Base-by-base conservation (phyloP, 2,888 invertebrate genomes). In the Zaprionus bogoriensis region DNA sequence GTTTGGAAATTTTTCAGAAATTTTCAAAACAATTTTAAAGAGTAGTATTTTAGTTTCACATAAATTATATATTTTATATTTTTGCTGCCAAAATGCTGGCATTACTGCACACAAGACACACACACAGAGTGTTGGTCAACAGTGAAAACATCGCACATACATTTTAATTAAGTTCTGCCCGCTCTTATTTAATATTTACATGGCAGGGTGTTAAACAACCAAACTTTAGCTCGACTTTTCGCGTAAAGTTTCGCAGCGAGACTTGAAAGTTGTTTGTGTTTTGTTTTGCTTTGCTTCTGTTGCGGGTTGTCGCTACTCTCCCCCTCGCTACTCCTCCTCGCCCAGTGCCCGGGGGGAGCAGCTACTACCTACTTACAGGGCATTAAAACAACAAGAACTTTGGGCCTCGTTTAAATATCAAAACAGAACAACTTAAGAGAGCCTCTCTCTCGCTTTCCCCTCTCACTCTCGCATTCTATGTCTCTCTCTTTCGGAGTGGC, bases 101-200 rank as follows among this genome's bases (percentile, higher is more conserved):
- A n/a, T n/a, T n/a, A n/a, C n/a, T n/a, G 10, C 19, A 32, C 9
- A 22, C 23, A n/a, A n/a, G n/a, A 9, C 63, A 44, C 38, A 53
- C 12, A 45, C 32, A 51, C 50, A 54, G 32, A 22, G 27, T n/a
- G 22, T 23, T 36, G 39, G 41, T 25, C 22, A 32, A 32, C 42
- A 23, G 23, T 25, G 25, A 39, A 52, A 75, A 69, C 77, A 79
- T 58, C 65, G 65, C 67, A 66, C 77, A 83, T 77, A 80, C 68
- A 81, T 83, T 81, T 81, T 80, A 83, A 81, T 81, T 83, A 80
- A 75, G 84, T 80, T n/a, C n/a, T 72, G 67, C 48, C 53, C 69
- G 65, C 77, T 63, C 65, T 51, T 73, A 77, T 81, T 80, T 73
- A 62, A 73, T 77, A 80, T 80, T 80, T 72, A 80, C 77, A 71